Evolutionary conservation across 2,113 vertebrate genomes (phyloP).

Genomic region (Nerophis ophidion): DNA sequence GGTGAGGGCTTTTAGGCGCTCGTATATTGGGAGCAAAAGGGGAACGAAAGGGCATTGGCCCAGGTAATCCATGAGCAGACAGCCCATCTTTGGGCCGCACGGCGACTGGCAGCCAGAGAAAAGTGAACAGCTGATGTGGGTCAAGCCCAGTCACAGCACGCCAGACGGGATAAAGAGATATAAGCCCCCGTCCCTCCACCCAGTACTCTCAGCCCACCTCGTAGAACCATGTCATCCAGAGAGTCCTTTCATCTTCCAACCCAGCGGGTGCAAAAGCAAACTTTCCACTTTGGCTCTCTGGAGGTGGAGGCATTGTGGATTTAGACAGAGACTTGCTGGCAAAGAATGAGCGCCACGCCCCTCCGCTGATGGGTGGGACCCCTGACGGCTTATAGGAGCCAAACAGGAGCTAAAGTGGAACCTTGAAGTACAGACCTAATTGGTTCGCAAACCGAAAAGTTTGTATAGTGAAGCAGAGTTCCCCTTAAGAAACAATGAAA

Average conservation of each 20-base stretch:
- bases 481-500: too few species aligned
- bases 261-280: conserved; percentile 67
- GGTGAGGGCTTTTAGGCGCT: conserved; percentile 51
- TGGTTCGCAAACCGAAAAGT: too few species aligned
- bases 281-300: conserved; percentile 67
- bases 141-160: conserved; percentile 55
- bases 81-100: conserved; percentile 61
- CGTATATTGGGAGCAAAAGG: conserved; percentile 33
- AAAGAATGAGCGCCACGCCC: conserved; percentile 40
- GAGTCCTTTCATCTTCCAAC: conserved; percentile 67
- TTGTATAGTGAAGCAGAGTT: too few species aligned
- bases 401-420: conserved; percentile 12
- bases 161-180: conserved; percentile 72
- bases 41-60: conserved; percentile 39
- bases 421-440: too few species aligned
- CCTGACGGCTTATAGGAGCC: conserved; percentile 29
- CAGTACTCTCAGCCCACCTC: conserved; percentile 28
- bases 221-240: conserved; percentile 56
- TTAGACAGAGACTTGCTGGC: conserved; percentile 40
- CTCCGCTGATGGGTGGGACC: conserved; percentile 32
- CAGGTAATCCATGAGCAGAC: conserved; percentile 71
- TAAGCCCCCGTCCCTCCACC: conserved; percentile 36
- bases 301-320: conserved; percentile 49
- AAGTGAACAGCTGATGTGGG: conserved; percentile 66
- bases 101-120: conserved; percentile 54